Percentiles rank a stretch among this genome's conserved stretches.
Conservation (phyloP, 2,797 vertebrate genomes). For the Aulostomus chinensis region DNA sequence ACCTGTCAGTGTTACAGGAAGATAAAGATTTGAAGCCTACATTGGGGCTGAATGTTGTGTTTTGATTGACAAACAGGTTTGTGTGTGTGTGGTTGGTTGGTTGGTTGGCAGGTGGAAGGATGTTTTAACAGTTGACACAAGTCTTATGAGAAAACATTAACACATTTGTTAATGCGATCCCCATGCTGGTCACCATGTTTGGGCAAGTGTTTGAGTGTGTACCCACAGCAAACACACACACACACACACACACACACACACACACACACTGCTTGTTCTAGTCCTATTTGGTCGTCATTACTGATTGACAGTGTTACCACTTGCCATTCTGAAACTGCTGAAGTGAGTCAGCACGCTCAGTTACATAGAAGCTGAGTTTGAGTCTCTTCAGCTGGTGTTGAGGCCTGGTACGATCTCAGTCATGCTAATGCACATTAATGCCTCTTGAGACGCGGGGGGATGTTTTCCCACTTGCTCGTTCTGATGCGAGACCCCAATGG, state of each 20-base stretch:
- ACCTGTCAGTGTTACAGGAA: not conserved
- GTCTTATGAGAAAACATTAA: slow-evolving; percentile 18
- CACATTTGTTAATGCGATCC: slow-evolving; percentile 9
- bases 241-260: not conserved
- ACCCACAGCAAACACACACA: no score
- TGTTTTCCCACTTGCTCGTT: slow-evolving; percentile 28
- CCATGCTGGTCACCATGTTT: not conserved
- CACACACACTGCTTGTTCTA: not conserved
- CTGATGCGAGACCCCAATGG: slow-evolving; percentile 34
- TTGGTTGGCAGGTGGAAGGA: slow-evolving; percentile 38
- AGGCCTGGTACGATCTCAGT: no score
- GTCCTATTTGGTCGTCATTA: slow-evolving; percentile 9
- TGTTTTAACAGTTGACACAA: slow-evolving; percentile 68
- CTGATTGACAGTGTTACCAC: not conserved
- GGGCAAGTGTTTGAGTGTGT: no score
- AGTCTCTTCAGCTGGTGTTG: no score
- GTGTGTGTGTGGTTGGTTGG: slow-evolving; percentile 3
- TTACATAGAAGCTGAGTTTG: no score
- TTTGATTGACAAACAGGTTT: slow-evolving; percentile 28
- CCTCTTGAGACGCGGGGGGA: not conserved
- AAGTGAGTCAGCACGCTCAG: not conserved
- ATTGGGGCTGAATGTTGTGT: not conserved
- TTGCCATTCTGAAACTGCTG: not conserved
- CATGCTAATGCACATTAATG: slow-evolving; percentile 15
- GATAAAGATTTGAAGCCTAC: slow-evolving; percentile 3